These are phyloP conservation scores for Bradypodion ventrale DNA, from an alignment of 2,797 vertebrate species.

Conservation along the genomic window DNA sequence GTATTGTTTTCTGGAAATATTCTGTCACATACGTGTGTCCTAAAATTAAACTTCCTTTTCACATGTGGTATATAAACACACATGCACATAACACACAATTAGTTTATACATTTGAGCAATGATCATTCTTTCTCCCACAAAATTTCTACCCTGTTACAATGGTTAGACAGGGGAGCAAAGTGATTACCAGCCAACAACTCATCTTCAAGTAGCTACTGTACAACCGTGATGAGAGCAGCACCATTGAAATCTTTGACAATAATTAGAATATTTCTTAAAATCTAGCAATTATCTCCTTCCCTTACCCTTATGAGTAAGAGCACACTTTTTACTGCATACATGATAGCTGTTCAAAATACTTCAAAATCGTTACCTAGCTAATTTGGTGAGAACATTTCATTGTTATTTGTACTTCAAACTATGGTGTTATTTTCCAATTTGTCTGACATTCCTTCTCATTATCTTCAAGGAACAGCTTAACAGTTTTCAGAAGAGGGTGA, in stretches of 20 bases:
- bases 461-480: slow-evolving; percentile 11
- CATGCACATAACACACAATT: not conserved
- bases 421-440: not conserved
- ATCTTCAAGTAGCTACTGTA: not conserved
- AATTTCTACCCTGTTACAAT: slow-evolving; percentile 7
- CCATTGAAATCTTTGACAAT: slow-evolving; percentile 36
- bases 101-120: not conserved
- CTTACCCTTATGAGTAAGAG: not conserved
- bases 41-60: slow-evolving; percentile 1
- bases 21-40: accelerated
- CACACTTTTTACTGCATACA: slow-evolving; percentile 10
- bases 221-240: slow-evolving; percentile 17
- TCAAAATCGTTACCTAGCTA: not conserved
- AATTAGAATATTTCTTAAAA: slow-evolving; percentile 43
- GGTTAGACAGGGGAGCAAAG: slow-evolving; percentile 4
- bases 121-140: not conserved
- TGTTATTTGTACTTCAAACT: slow-evolving; percentile 29
- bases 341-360: slow-evolving; percentile 19
- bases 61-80: not conserved
- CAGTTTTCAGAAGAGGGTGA: slow-evolving; percentile 9
- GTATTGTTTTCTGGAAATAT: slow-evolving; percentile 13
- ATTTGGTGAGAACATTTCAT: slow-evolving; percentile 23
- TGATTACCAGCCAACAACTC: slow-evolving; percentile 12
- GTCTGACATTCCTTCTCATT: not conserved
- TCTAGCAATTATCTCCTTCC: slow-evolving; percentile 21